Evolutionary conservation across 2,113 vertebrate species (phyloP), one percentile per base, ranked within the genome.

Genomic region (Thymallus thymallus): DNA sequence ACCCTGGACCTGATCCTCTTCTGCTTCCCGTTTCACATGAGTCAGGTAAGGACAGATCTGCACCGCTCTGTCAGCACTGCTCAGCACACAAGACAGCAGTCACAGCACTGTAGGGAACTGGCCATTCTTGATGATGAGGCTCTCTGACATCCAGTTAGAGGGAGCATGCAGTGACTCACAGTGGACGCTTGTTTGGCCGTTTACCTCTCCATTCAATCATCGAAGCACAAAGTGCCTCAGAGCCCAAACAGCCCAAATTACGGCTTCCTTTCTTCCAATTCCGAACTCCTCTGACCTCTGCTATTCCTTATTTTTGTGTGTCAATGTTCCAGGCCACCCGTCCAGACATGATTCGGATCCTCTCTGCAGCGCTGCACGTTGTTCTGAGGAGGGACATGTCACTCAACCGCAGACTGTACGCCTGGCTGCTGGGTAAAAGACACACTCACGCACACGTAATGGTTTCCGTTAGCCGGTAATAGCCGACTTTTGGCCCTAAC

Each of bases 21-120:
- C 91, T 99, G 98, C 87, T 99, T 99, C 89, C 98, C 98, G 56
- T 99, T 98, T 86, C 97, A 99, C 84, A 97, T 98, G 96, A 99
- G 96, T 89, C 97, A 99, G 96, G 98, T 99, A 88, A 84, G 26
- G 20, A 56, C 20, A 63, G 35, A 41, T 41, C 9, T 41, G 9
- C 6, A 1, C 6, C 1, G 5, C 22, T 48, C 7, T 69, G 68
- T 6, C 41, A 22, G 12, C 58, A 9, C 10, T 61, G 58, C 23
- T 61, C 58, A 12, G 58, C n/a, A n/a, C 56, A 60, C 56, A 60
- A 22, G 18, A 60, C 51, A 2, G n/a, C 56, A 60, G 20, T 7
- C 56, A n/a, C n/a, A n/a, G 16, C 56, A 60, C n/a, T n/a, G n/a
- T 60, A 9, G 6, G 56, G 22, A 10, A 12, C 23, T 64, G 62